Evolutionary conservation across 2,888 invertebrate species (phyloP).

Genomic region (Drosophila recens): DNA sequence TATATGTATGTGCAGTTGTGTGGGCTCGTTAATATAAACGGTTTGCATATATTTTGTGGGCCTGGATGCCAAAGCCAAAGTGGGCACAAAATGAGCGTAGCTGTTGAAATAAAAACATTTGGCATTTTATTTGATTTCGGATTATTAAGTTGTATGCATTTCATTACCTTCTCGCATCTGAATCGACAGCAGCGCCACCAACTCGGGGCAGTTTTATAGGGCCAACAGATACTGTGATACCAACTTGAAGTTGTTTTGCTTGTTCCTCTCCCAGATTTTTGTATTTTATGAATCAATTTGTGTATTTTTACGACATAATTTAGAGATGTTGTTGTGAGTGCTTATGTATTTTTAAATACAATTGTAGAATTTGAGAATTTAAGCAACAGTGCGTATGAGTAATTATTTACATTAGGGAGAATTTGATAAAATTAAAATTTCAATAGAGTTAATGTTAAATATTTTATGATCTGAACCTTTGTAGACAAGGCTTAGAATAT

Average conservation of each 20-base stretch:
- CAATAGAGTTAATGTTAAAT: no score
- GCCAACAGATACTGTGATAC: constrained; percentile 17
- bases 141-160: constrained; percentile 79
- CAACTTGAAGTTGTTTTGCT: constrained; percentile 23
- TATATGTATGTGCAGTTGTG: constrained; percentile 40
- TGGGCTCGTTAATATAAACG: constrained; percentile 68
- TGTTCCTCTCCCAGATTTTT: constrained; percentile 36
- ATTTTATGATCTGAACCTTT: no score
- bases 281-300: constrained; percentile 66
- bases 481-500: no score
- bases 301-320: constrained; percentile 64
- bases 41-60: constrained; percentile 59
- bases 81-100: constrained; percentile 69
- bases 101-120: constrained; percentile 79
- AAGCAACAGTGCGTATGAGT: constrained; percentile 36
- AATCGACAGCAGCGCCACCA: neutral
- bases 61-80: constrained; percentile 31
- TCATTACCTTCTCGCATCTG: constrained; percentile 54
- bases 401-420: constrained; percentile 16
- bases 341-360: constrained; percentile 39
- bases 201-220: constrained; percentile 35
- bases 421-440: no score
- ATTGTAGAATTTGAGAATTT: constrained; percentile 3
- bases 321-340: constrained; percentile 30
- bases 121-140: constrained; percentile 76